Conservation (phyloP, 2,888 invertebrate species). For the Zeuzera pyrina region DNA sequence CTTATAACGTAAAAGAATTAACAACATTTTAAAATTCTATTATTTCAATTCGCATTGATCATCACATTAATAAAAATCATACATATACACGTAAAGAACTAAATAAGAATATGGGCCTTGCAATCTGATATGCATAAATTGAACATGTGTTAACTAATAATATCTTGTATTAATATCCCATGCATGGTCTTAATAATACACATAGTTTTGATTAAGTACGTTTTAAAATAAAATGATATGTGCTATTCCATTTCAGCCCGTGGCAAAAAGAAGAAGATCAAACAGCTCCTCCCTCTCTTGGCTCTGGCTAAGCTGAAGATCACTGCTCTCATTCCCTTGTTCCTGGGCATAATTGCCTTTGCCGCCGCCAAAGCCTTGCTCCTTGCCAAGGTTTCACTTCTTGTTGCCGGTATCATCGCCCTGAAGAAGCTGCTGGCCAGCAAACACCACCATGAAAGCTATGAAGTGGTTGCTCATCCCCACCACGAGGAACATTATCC, state of each 20-base stretch:
- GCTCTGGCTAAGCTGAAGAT: constrained; percentile 85
- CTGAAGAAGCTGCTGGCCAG: constrained; percentile 80
- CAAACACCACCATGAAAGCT: constrained; percentile 79
- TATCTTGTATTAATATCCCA: too few species aligned
- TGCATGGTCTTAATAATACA: too few species aligned
- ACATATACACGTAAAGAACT: too few species aligned
- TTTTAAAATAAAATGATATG: too few species aligned
- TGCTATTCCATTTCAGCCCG: constrained; percentile 76
- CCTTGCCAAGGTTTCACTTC: constrained; percentile 86
- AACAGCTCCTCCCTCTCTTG: constrained; percentile 82
- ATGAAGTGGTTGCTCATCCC: constrained; percentile 83
- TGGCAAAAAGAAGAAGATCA: constrained; percentile 86
- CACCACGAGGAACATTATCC: constrained; percentile 73
- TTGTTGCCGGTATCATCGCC: constrained; percentile 82
- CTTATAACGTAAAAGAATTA: too few species aligned
- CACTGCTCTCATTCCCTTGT: constrained; percentile 82
- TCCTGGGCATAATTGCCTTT: constrained; percentile 81
- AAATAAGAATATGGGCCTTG: too few species aligned
- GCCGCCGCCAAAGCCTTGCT: constrained; percentile 90
- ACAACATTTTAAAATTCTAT: too few species aligned
- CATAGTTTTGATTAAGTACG: too few species aligned
- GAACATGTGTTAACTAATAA: too few species aligned
- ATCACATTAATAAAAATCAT: too few species aligned
- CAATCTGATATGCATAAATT: too few species aligned
- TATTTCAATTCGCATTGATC: too few species aligned